Evolutionary conservation across 1,140 invertebrate species (phyloP), one percentile per base, ranked within the genome.

Genomic region (Drosophila trapezifrons): DNA sequence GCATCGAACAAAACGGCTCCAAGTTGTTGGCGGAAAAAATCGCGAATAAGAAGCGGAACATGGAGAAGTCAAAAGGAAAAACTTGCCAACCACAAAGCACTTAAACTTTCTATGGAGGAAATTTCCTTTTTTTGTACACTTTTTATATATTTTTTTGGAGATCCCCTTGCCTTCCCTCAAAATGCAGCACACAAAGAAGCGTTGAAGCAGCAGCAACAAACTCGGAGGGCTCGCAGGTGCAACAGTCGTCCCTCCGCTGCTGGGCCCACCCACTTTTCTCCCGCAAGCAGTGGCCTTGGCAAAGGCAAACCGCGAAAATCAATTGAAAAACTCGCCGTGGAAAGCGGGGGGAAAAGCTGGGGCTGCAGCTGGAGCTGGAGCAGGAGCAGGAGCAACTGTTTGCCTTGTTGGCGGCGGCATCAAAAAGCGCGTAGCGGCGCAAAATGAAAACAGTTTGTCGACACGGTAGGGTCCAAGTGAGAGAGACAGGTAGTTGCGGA

Each of bases 391-490:
- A 46, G 71, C 66, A 73, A 78, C 80, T 82, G 83, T 85, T 85
- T 85, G 81, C 85, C 78, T 74, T 80, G 80, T 71, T 82, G 78
- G 73, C 83, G 78, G 78, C 82, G 79, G 83, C 83, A 87, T 87
- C 83, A 87, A 86, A 86, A 86, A 86, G 83, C 83, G 83, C 83
- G 83, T 87, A 87, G 82, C 83, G 75, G 83, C 83, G 82, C 82
- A 86, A 87, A 82, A 87, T 86, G 79, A 86, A 86, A 86, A 86
- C 83, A 86, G 83, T 87, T 86, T 86, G 83, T 82, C 71, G 78
- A 84, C 80, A 65, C 62, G 62, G 27, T 57, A 37, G 49, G 52
- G 35, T 66, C 60, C n/a, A 29, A 38, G 54, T 3, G 67, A 56
- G 40, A 15, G 62, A 60, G 59, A 37, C 17, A 51, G 62, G 20